Conservation (phyloP, 2,888 invertebrate species). For the Paralinhomoeus sp. region DNA sequence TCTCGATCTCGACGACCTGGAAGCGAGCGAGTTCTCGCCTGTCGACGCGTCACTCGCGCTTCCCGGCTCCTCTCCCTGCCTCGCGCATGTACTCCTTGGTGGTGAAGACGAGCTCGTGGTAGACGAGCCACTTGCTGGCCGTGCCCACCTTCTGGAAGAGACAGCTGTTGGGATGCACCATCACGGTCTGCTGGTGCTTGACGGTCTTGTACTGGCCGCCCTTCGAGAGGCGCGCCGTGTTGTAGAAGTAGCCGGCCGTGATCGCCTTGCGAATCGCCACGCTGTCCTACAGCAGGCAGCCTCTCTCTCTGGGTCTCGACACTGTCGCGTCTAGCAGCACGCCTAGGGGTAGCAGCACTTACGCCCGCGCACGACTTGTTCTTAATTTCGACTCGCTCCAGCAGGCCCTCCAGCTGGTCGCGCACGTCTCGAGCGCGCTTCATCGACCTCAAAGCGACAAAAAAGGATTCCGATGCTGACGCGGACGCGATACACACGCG, state of each 20-base stretch:
- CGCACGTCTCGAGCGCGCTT: slow-evolving; percentile 58
- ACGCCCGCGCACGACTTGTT: slow-evolving; percentile 30
- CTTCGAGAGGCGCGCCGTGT: slow-evolving; percentile 75
- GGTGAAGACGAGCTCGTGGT: slow-evolving; percentile 90
- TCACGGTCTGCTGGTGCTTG: slow-evolving; percentile 89
- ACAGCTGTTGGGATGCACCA: slow-evolving; percentile 88
- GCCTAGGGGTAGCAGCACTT: too few species aligned
- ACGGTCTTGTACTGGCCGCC: slow-evolving; percentile 81
- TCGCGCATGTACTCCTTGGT: slow-evolving; percentile 98
- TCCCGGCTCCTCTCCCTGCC: too few species aligned
- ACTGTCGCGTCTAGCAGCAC: too few species aligned
- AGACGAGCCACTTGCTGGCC: slow-evolving; percentile 83
- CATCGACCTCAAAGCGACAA: too few species aligned
- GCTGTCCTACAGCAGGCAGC: too few species aligned
- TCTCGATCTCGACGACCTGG: slow-evolving; percentile 77
- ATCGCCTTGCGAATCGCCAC: slow-evolving; percentile 73
- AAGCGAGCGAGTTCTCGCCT: not conserved
- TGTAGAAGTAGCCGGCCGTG: slow-evolving; percentile 93
- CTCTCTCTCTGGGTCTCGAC: too few species aligned
- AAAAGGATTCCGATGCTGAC: too few species aligned
- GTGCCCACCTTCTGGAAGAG: slow-evolving; percentile 88
- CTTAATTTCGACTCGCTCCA: slow-evolving; percentile 92
- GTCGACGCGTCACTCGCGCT: not conserved
- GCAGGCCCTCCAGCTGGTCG: slow-evolving; percentile 74
- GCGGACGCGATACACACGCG: too few species aligned